phyloP scores from a whole-genome alignment of 2,113 vertebrate genomes.

The Polyodon spathula region DNA sequence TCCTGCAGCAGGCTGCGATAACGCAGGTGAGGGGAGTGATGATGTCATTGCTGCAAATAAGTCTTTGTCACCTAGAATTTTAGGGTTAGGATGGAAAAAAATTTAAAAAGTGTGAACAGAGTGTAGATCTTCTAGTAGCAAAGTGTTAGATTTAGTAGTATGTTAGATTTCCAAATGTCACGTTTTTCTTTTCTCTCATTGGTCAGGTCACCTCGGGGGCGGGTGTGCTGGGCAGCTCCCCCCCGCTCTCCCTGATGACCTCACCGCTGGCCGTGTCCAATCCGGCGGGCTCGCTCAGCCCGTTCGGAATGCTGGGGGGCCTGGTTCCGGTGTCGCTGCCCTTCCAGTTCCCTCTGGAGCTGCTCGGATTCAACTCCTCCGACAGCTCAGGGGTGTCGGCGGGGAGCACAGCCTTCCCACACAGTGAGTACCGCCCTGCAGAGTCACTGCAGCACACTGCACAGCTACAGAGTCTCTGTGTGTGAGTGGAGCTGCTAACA shows the following conservation, averaged over 20 bases:
- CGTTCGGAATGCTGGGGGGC: conserved; percentile 90
- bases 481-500: too few relatives aligned
- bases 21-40: conserved; percentile 53
- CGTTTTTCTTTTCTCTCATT: conserved; percentile 22
- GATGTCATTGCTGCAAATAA: too few relatives aligned
- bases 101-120: too few relatives aligned
- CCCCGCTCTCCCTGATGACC: conserved; percentile 78
- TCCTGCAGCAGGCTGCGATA: conserved; percentile 19
- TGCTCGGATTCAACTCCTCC: conserved; percentile 75
- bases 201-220: conserved; percentile 75
- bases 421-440: too few relatives aligned
- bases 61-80: conserved; percentile 18
- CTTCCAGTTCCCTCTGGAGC: conserved; percentile 87
- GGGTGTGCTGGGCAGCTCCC: conserved; percentile 68
- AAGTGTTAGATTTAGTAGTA: too few relatives aligned
- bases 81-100: too few relatives aligned
- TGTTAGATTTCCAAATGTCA: too few relatives aligned
- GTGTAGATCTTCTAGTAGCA: too few relatives aligned
- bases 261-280: conserved; percentile 71
- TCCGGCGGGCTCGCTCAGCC: conserved; percentile 61
- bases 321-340: conserved; percentile 92
- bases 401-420: conserved; percentile 36
- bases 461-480: too few relatives aligned
- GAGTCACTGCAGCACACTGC: too few relatives aligned
- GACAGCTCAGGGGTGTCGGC: conserved; percentile 60